Base-by-base conservation (phyloP, 2,797 vertebrate species). In the Coilia nasus region DNA sequence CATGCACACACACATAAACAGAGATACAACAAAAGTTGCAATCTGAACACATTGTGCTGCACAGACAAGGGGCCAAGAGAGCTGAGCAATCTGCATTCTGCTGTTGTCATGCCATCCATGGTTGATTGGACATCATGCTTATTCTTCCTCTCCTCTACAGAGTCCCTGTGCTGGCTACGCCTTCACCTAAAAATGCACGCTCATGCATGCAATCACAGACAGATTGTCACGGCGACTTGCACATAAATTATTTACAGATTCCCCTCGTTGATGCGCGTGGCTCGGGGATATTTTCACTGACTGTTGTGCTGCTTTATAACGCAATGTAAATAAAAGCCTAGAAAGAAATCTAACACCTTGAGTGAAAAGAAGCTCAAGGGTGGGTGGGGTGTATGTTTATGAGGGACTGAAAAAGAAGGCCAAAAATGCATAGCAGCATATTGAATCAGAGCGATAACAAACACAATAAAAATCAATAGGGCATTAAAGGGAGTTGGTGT, bases 181-280 rank as follows among this genome's bases (percentile, higher is more conserved):
- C 80, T 78, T 56, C 6, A 85, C 41, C 78, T 87, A 82, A 83
- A 86, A 87, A 83, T 84, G 85, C 83, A 80, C 59, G 41, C 59
- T 83, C 83, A 87, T 87, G 86, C 86, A 44, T 88, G 81, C 86
- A 87, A 87, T 87, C 85, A 82, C 28, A 54, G 83, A 87, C 86
- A 87, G 85, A 87, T 82, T 67, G 83, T 54, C 75, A 85, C 83
- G 56, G 78, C 82, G 62, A 82, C 50, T 82, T 86, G 87, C 82
- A 87, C 85, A 88, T 88, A 85, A 85, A 89, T 88, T 88, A 88
- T 87, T 82, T 82, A 88, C 85, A 82, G 81, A 84, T 78, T 56
- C 81, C 62, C 83, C 81, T 21, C 47, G 83, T 84, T 81, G 83
- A 83, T 31, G 47, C 83, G 83, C 23, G 85, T 84, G 44, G 59